These are phyloP conservation scores for Boloria euphrosyne DNA, from an alignment of 2,888 invertebrate species.

Conservation along the genomic window DNA sequence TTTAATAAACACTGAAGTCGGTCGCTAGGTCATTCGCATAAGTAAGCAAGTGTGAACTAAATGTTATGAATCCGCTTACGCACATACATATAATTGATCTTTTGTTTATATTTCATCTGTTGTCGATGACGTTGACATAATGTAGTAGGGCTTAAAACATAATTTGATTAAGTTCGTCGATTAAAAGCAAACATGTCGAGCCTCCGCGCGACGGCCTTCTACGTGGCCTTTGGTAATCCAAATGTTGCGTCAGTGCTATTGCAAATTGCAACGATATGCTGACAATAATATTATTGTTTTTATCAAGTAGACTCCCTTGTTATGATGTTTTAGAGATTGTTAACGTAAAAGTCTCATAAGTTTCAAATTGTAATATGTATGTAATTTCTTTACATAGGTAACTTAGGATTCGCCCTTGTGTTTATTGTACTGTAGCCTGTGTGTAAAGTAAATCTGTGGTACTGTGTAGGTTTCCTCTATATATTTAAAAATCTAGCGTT, in stretches of 20 bases:
- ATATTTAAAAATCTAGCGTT: too few species aligned
- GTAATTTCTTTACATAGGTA: too few species aligned
- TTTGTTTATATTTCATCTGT: constrained; percentile 23
- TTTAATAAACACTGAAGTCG: neutral
- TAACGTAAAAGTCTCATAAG: neutral
- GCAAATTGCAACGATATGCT: constrained; percentile 16
- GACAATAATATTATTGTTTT: constrained; percentile 28
- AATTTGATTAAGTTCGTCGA: constrained; percentile 27
- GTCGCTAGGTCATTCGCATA: constrained; percentile 10
- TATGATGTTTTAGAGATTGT: constrained; percentile 4
- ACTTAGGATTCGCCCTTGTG: too few species aligned
- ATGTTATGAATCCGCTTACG: constrained; percentile 8
- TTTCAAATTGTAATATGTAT: too few species aligned
- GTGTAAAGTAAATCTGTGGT: too few species aligned
- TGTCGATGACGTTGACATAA: constrained; percentile 31
- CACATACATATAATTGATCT: constrained; percentile 15
- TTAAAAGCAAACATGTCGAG: constrained; percentile 32
- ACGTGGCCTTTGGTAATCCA: constrained; percentile 16
- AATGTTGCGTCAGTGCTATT: constrained; percentile 33
- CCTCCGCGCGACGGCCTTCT: constrained; percentile 34
- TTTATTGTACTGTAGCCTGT: too few species aligned
- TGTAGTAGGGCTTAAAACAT: constrained; percentile 13
- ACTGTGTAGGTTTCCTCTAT: too few species aligned
- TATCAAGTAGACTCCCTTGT: constrained; percentile 11
- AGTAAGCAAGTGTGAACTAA: constrained; percentile 4